Base-by-base conservation (phyloP, 2,888 invertebrate genomes). In the Ochlodes sylvanus region DNA sequence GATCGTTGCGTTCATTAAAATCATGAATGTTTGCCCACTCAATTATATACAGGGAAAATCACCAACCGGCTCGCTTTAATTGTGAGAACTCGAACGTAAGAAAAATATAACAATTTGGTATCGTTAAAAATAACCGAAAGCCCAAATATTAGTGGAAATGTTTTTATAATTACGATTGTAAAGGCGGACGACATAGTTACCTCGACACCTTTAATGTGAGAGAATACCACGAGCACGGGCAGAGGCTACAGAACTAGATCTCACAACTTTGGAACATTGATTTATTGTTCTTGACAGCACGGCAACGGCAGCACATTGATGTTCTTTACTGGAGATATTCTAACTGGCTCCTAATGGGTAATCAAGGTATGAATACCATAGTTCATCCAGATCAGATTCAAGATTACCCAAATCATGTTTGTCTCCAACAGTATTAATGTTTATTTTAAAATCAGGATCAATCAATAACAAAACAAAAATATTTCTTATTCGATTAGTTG, bases 1-100 rank as follows among this genome's bases (percentile, higher is more conserved):
- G 72, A 81, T 82, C 78, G 77, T 83, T 84, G 74, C 77, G 70
- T 77, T 83, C 81, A 86, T 86, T 85, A 84, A 80, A 78, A 76
- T 76, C 76, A 78, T 72, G 76, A 76, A 77, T 70, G 74, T 73
- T 73, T 75, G 72, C 67, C 71, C 73, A 76, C 75, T 76, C 77
- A 77, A 77, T 78, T 78, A 79, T 74, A 72, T 60, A 69, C 68
- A 68, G 70, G 69, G 74, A 71, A 71, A 77, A 76, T 75, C 73
- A 74, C 65, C 71, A 70, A 68, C 69, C 71, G 71, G 71, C 66
- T 71, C 75, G 67, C 47, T 38, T 61, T 75, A 76, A 77, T 75
- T 78, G 79, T 78, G 79, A 77, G 80, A 80, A 79, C 73, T 72
- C 70, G 71, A 72, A 74, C 74, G 71, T 71, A 66, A 72, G 71